These are phyloP conservation scores for Germaria angustata DNA, from an alignment of 2,888 invertebrate species.

Conservation along the genomic window DNA sequence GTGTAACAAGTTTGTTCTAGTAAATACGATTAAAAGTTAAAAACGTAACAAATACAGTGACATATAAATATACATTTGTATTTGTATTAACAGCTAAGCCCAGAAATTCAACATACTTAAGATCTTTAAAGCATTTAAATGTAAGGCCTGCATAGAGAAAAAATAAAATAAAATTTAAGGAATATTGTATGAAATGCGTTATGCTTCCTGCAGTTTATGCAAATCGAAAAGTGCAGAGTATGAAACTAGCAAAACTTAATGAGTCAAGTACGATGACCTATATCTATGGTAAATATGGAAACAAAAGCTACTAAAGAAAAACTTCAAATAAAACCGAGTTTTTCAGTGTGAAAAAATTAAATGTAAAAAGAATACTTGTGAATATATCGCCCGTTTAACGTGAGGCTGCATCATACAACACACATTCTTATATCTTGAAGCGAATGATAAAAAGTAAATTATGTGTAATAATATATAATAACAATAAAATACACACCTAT, in stretches of 20 bases:
- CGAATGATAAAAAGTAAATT: not conserved
- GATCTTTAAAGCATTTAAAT: too few relatives aligned
- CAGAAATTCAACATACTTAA: too few relatives aligned
- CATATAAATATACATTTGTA: too few relatives aligned
- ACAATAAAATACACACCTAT: not conserved
- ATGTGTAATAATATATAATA: not conserved
- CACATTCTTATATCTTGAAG: too few relatives aligned
- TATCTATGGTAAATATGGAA: not conserved
- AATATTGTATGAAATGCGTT: not conserved
- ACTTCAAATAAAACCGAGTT: not conserved
- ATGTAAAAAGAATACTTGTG: too few relatives aligned
- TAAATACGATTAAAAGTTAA: not conserved
- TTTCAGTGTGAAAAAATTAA: too few relatives aligned
- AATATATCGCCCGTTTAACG: too few relatives aligned
- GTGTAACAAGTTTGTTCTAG: slow-evolving; percentile 1
- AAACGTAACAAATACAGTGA: not conserved
- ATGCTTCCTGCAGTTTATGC: not conserved
- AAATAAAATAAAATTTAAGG: not conserved
- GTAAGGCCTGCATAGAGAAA: not conserved
- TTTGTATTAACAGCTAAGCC: too few relatives aligned
- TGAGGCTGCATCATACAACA: too few relatives aligned
- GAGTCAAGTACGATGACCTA: slow-evolving; percentile 23
- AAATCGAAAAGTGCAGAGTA: not conserved
- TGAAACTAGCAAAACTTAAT: not conserved
- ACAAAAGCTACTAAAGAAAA: not conserved